Evolutionary conservation across 2,797 vertebrate genomes (phyloP).

Genomic region (Tiaroga cobitis): DNA sequence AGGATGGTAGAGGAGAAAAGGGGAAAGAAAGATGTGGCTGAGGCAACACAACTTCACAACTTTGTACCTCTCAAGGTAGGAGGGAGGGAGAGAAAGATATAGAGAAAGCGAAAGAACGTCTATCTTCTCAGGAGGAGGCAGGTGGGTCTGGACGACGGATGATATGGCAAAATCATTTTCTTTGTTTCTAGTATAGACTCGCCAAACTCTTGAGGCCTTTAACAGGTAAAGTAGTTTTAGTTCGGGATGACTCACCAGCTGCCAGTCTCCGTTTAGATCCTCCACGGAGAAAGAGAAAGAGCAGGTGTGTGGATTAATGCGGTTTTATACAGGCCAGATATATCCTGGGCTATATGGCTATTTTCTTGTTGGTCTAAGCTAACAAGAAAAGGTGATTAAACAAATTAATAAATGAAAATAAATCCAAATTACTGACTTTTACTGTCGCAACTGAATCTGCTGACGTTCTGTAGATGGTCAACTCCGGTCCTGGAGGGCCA

Average conservation of each 20-base stretch:
- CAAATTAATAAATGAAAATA: not conserved
- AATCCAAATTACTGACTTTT: not conserved
- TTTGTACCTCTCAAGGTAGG: not conserved
- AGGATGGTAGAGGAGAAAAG: slow-evolving; percentile 16
- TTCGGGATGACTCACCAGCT: slow-evolving; percentile 70
- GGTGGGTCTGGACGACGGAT: slow-evolving; percentile 20
- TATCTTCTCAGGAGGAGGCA: slow-evolving; percentile 22
- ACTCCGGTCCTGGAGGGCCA: too few relatives aligned
- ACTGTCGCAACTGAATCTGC: not conserved
- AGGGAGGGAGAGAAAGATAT: slow-evolving; percentile 25
- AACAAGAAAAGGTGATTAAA: not conserved
- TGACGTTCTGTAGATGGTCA: not conserved
- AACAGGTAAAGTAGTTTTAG: slow-evolving; percentile 46
- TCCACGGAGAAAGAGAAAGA: slow-evolving; percentile 34
- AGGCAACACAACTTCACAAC: not conserved
- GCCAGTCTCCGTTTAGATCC: slow-evolving; percentile 62
- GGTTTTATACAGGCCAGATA: slow-evolving; percentile 17
- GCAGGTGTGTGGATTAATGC: slow-evolving; percentile 30
- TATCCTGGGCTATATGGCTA: not conserved
- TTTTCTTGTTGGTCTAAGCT: not conserved
- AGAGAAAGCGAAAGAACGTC: slow-evolving; percentile 1
- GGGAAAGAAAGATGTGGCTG: not conserved
- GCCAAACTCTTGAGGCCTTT: slow-evolving; percentile 19
- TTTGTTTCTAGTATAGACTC: slow-evolving; percentile 14
- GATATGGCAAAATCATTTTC: slow-evolving; percentile 15